Base-by-base conservation (phyloP, 2,797 vertebrate species). In the Enteromius unitaeniatus region DNA sequence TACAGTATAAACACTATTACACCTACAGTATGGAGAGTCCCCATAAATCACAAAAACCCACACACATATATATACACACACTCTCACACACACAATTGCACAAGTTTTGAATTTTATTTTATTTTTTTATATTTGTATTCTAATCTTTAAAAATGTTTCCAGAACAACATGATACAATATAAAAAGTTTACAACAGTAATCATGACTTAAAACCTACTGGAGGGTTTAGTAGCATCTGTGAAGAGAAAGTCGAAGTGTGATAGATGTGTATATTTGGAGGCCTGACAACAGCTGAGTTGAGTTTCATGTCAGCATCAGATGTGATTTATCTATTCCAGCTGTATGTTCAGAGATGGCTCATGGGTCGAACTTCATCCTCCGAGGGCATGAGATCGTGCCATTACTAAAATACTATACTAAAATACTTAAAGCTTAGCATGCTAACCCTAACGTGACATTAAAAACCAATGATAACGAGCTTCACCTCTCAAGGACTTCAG, bases 381-480 rank as follows among this genome's bases (percentile, higher is more conserved):
- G 45, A 26, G 10, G 73, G 47, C 60, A 67, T 8, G 6, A 26
- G 62, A 23, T 19, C 28, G 11, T 74, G 53, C 78, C 79, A 67
- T 77, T 47, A 62, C 51, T 73, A 60, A 60, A 60, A 60, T 60
- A 6, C 23, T 60, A 14, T 6, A 14, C 58, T 26, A 26, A 60
- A 26, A 26, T 26, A 60, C 23, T 26, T 40, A 75, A 69, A 74
- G 72, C 34, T 74, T 19, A 60, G 68, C 37, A 73, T 47, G 75
- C 83, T 78, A 73, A 65, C 68, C 45, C 68, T 53, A 72, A 87
- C 80, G 23, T 79, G 58, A 55, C 77, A 88, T 78, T 58, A 70
- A 23, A 65, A 87, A 40, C 77, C 62, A 68, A 65, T 81, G 81
- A 53, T 82, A 73, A 64, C 15, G 42, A 75, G 70, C 7, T 40